Evolutionary conservation across 2,888 invertebrate genomes (phyloP), one percentile per base, ranked within the genome.

Genomic region (Branchellion lobata): DNA sequence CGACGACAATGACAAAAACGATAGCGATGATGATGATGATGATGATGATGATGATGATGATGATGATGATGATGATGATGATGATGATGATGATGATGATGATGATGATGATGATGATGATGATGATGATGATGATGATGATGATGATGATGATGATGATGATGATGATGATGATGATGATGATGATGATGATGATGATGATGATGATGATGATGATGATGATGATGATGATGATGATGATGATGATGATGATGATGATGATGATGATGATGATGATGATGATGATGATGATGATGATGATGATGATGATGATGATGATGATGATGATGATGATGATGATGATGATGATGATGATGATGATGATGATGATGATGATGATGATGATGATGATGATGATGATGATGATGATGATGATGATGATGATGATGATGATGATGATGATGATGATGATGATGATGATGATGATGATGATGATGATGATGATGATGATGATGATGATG

Each of bases 401-500:
- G 47, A 29, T 78, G n/a, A 31, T 29, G n/a, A 78, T 47, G 40
- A 73, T 69, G 27, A 73, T 69, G 40, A 73, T 75, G 75, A 51
- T 51, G 51, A 51, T 75, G 78, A 1, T 68, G 36, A 72, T 78
- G 78, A 72, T 68, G 40, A 69, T 78, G 69, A 34, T 34, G 34
- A 69, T 3, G 33, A 69, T 33, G 69, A 29, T 69, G 34, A 34
- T 69, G 69, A 69, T 69, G 68, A 69, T 5, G 78, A 69, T 34
- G 69, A 69, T 57, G 78, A 78, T 34, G 78, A 78, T 29, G 78
- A 78, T 29, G 78, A 71, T 33, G 68, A 69, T 69, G 69, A 36
- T 78, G 78, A 68, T 78, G 69, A 78, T 71, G 69, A 69, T 71
- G 33, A 78, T 71, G 69, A 78, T 71, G 33, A 78, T 71, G 69